Conservation (phyloP, 2,113 vertebrate species). For the Tetraodon nigroviridis region DNA sequence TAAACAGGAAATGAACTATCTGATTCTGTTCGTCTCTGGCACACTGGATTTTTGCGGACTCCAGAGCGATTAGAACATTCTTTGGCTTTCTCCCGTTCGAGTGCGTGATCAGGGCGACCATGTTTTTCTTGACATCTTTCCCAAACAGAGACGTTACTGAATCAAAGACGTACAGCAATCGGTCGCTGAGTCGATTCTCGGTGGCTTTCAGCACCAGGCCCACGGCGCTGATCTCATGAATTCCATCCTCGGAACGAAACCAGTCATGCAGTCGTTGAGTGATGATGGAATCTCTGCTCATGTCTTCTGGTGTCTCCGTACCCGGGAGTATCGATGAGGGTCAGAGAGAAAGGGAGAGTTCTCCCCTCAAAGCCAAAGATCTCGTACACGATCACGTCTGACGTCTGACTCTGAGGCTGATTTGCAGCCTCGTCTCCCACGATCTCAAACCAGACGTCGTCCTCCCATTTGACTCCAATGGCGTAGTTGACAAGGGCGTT, state of each 20-base stretch:
- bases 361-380: slow-evolving; percentile 20
- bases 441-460: slow-evolving; percentile 22
- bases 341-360: slow-evolving; percentile 20
- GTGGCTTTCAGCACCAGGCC: slow-evolving; percentile 29
- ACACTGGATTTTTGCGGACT: slow-evolving; percentile 5
- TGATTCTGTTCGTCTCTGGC: slow-evolving; percentile 6
- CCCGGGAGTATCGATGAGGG: slow-evolving; percentile 26
- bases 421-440: background rate
- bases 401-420: slow-evolving; percentile 14
- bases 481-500: slow-evolving; percentile 13
- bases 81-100: background rate
- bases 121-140: slow-evolving; percentile 14
- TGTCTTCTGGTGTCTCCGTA: background rate
- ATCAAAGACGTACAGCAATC: slow-evolving; percentile 8
- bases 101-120: slow-evolving; percentile 9
- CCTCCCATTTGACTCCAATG: slow-evolving; percentile 19
- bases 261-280: background rate
- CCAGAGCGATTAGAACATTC: slow-evolving; percentile 2
- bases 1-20: slow-evolving; percentile 15
- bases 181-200: slow-evolving; percentile 13
- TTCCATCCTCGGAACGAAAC: slow-evolving; percentile 3
- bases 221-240: slow-evolving; percentile 26
- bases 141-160: slow-evolving; percentile 23
- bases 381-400: slow-evolving; percentile 28
- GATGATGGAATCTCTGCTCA: background rate